Evolutionary conservation across 2,888 invertebrate genomes (phyloP).

Genomic region (Microplitis deprimator): DNA sequence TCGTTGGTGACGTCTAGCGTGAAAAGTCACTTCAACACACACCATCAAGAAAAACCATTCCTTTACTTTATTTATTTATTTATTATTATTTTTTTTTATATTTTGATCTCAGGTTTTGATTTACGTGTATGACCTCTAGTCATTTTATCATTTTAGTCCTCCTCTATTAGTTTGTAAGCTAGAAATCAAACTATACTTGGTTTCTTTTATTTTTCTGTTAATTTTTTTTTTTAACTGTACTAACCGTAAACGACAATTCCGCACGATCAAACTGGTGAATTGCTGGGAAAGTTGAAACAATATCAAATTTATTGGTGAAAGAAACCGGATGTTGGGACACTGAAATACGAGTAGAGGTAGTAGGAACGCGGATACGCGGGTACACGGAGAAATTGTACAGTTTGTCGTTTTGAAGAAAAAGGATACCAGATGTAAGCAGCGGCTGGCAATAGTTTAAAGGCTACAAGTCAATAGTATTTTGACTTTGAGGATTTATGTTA

Average conservation of each 20-base stretch:
- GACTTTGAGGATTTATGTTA: background rate
- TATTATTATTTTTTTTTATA: slow-evolving; percentile 6
- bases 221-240: background rate
- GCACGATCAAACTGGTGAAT: slow-evolving; percentile 53
- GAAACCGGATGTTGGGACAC: slow-evolving; percentile 54
- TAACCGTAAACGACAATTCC: slow-evolving; percentile 6
- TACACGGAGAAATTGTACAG: slow-evolving; percentile 10
- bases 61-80: slow-evolving; percentile 9
- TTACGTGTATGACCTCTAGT: too few species aligned
- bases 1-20: slow-evolving; percentile 14
- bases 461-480: slow-evolving; percentile 24
- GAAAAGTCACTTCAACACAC: slow-evolving; percentile 10
- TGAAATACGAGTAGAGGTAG: slow-evolving; percentile 53
- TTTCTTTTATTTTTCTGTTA: background rate
- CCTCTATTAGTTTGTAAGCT: too few species aligned
- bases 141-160: too few species aligned
- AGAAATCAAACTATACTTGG: background rate
- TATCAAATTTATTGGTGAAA: slow-evolving; percentile 69
- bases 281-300: slow-evolving; percentile 70
- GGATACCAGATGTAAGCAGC: slow-evolving; percentile 19
- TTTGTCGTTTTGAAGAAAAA: slow-evolving; percentile 10
- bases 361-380: slow-evolving; percentile 27
- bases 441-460: slow-evolving; percentile 36
- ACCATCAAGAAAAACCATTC: background rate
- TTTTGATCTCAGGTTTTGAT: background rate